Conservation (phyloP, 1,140 invertebrate genomes). For the Colletes latitarsis region DNA sequence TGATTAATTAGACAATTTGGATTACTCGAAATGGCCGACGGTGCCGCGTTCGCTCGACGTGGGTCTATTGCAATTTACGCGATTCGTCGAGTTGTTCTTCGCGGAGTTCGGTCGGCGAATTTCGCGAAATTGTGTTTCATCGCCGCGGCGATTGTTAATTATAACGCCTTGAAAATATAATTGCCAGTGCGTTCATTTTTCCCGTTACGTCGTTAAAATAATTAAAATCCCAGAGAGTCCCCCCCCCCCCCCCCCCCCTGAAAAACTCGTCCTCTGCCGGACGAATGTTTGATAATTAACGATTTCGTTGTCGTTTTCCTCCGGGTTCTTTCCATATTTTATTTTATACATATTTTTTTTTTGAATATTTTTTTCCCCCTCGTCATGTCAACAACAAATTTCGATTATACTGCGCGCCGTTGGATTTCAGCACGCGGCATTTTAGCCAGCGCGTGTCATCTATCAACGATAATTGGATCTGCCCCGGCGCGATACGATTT, state of each 20-base stretch:
- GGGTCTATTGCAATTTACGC: conserved; percentile 22
- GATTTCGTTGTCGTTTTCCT: background rate
- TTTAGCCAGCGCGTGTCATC: conserved; percentile 20
- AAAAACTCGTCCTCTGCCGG: background rate
- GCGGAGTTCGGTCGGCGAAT: background rate
- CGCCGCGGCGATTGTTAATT: conserved; percentile 14
- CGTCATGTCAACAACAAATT: conserved; percentile 1
- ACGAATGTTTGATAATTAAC: conserved; percentile 1
- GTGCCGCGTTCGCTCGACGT: background rate
- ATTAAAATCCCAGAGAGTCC: background rate
- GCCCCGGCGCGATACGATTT: conserved; percentile 26
- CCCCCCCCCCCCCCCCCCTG: too few relatives aligned
- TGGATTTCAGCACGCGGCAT: background rate
- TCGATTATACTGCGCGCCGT: background rate
- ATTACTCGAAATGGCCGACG: background rate
- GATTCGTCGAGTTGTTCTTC: conserved; percentile 7
- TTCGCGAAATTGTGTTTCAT: conserved; percentile 30
- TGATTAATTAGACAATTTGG: conserved; percentile 26
- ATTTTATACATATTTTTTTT: background rate
- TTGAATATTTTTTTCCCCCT: background rate
- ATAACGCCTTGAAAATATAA: conserved; percentile 18
- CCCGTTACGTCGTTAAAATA: background rate
- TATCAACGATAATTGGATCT: conserved; percentile 46
- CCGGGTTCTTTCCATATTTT: background rate
- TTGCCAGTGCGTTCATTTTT: background rate